These are phyloP conservation scores for Drosophila nikananu DNA, from an alignment of 1,140 invertebrate species.

Conservation along the genomic window DNA sequence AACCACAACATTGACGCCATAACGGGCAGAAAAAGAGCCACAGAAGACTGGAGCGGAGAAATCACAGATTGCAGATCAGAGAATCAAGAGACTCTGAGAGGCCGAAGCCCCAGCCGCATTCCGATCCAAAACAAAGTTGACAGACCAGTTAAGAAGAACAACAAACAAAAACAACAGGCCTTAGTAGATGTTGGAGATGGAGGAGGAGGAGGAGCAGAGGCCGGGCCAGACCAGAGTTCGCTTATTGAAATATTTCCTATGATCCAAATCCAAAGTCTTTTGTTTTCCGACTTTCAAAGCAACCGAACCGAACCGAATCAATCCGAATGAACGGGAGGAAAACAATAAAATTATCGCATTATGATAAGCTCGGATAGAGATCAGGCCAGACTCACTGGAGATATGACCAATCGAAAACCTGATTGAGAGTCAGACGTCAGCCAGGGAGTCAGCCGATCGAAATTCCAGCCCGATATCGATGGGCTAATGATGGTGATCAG, in stretches of 20 bases:
- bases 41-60: constrained; percentile 17
- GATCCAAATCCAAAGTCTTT: constrained; percentile 69
- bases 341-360: constrained; percentile 47
- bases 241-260: constrained; percentile 77
- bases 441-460: constrained; percentile 1
- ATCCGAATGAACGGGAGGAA: constrained; percentile 5
- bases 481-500: constrained; percentile 12
- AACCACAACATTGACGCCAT: constrained; percentile 51
- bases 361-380: constrained; percentile 40
- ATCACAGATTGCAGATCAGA: background rate
- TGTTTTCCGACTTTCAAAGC: constrained; percentile 29
- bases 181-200: constrained; percentile 16
- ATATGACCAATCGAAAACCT: constrained; percentile 34
- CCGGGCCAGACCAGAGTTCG: constrained; percentile 11
- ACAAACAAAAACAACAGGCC: constrained; percentile 54
- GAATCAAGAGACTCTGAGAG: constrained; percentile 24
- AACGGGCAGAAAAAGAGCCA: constrained; percentile 30
- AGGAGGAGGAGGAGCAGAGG: background rate
- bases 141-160: constrained; percentile 72
- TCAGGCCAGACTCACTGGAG: constrained; percentile 40
- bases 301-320: constrained; percentile 3
- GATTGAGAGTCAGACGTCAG: constrained; percentile 8
- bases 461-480: constrained; percentile 17
- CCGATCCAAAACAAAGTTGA: constrained; percentile 75
- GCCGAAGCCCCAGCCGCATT: constrained; percentile 70